Conservation (phyloP, 1,140 invertebrate species). For the Leptestheria dahalacensis region DNA sequence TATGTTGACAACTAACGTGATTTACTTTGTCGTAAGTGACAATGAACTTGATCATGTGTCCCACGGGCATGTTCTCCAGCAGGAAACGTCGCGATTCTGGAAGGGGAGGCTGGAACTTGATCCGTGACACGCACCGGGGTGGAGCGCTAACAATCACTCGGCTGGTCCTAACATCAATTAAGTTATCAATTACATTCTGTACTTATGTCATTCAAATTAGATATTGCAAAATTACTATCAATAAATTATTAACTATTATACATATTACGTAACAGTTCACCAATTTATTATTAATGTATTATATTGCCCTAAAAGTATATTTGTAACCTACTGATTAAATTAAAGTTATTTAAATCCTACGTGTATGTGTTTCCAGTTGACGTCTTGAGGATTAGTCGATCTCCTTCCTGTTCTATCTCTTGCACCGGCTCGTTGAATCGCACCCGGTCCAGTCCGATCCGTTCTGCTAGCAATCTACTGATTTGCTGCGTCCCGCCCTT, state of each 20-base stretch:
- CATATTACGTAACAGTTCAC: too few species aligned
- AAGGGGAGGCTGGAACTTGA: slow-evolving; percentile 27
- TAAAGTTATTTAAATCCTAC: too few species aligned
- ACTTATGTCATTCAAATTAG: too few species aligned
- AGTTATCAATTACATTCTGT: neutral
- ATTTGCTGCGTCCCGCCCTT: slow-evolving; percentile 33
- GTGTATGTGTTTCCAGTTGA: slow-evolving; percentile 20
- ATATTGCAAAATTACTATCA: too few species aligned
- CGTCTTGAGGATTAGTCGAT: slow-evolving; percentile 22
- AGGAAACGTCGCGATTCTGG: slow-evolving; percentile 24
- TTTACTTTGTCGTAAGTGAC: slow-evolving; percentile 29
- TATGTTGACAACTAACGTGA: too few species aligned
- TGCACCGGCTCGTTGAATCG: slow-evolving; percentile 25
- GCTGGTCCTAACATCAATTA: slow-evolving; percentile 6
- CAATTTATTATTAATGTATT: too few species aligned
- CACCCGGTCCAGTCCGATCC: slow-evolving; percentile 25
- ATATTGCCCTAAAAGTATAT: too few species aligned
- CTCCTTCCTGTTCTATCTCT: slow-evolving; percentile 25
- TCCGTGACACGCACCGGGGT: slow-evolving; percentile 19
- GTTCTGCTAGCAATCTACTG: slow-evolving; percentile 22
- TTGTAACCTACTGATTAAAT: too few species aligned
- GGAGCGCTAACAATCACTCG: slow-evolving; percentile 18
- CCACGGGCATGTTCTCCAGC: slow-evolving; percentile 26
- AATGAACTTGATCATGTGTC: slow-evolving; percentile 29
- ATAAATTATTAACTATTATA: too few species aligned